Evolutionary conservation across 2,888 invertebrate species (phyloP).

Genomic region (Gymnoscelis rufifasciata): DNA sequence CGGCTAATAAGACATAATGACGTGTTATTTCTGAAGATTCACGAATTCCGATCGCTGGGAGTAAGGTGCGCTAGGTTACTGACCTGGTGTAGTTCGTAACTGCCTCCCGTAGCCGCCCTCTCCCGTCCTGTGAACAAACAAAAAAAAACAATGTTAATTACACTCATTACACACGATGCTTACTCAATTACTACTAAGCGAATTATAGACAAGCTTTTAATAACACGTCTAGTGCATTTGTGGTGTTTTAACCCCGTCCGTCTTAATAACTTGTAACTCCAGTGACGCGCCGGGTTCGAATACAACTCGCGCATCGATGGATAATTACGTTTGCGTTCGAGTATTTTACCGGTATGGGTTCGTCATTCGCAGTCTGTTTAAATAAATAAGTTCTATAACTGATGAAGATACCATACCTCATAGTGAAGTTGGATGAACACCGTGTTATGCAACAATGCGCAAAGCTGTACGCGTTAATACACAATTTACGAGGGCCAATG

Average conservation of each 20-base stretch:
- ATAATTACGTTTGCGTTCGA: conserved; percentile 48
- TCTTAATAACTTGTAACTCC: no score
- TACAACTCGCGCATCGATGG: conserved; percentile 42
- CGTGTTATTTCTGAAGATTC: conserved; percentile 73
- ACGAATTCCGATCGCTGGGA: conserved; percentile 67
- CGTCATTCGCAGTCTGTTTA: conserved; percentile 38
- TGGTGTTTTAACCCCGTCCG: no score
- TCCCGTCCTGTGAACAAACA: conserved; percentile 61
- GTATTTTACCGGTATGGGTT: conserved; percentile 41
- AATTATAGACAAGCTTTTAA: conserved; percentile 54
- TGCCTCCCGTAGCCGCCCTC: conserved; percentile 57
- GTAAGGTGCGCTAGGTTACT: conserved; percentile 65
- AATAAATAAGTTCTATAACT: conserved; percentile 39
- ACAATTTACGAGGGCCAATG: conserved; percentile 31
- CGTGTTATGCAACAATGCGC: conserved; percentile 45
- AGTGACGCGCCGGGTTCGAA: no score
- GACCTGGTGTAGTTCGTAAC: conserved; percentile 56
- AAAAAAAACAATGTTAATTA: conserved; percentile 61
- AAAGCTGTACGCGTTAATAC: conserved; percentile 37
- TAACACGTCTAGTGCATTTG: conserved; percentile 40
- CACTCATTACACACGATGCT: conserved; percentile 52
- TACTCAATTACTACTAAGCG: conserved; percentile 55
- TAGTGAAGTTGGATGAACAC: conserved; percentile 37
- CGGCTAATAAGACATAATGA: conserved; percentile 73
- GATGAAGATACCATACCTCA: conserved; percentile 28